These are phyloP conservation scores for Equus quagga DNA, from an alignment of 2,113 vertebrate species.

Conservation along the genomic window DNA sequence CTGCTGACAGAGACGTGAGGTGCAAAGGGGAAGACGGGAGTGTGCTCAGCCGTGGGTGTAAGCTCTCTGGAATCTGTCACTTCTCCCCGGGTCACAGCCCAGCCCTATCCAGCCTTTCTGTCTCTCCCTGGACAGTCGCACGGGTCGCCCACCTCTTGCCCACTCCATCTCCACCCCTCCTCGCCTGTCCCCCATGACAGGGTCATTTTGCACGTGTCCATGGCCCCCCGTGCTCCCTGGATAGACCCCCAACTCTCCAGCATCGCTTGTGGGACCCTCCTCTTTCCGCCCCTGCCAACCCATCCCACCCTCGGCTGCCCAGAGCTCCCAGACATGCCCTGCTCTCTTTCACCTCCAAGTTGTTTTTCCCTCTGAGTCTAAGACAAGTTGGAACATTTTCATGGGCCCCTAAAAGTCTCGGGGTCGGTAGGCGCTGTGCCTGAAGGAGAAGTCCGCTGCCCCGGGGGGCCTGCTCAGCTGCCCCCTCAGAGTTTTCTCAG, in stretches of 20 bases:
- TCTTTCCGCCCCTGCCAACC: too few relatives aligned
- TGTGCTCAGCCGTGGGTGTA: rapidly evolving
- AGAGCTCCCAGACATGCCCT: neutral
- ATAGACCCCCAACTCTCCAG: neutral
- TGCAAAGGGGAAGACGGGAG: rapidly evolving
- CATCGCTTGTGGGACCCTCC: neutral
- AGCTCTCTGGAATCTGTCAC: neutral
- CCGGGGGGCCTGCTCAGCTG: neutral
- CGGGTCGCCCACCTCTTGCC: too few relatives aligned
- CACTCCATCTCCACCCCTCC: neutral
- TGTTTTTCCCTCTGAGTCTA: neutral
- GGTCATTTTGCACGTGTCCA: rapidly evolving
- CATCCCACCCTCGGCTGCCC: neutral
- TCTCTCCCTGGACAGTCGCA: neutral
- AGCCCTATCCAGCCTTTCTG: neutral
- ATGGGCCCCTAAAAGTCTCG: neutral
- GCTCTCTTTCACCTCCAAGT: neutral
- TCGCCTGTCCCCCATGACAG: neutral
- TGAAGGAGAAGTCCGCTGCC: neutral
- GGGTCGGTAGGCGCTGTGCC: neutral
- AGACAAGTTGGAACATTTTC: neutral
- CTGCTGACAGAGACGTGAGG: neutral
- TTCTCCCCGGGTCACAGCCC: rapidly evolving
- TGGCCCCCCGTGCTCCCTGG: neutral
- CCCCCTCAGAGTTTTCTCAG: neutral